Evolutionary conservation across 2,797 vertebrate species (phyloP), one percentile per base, ranked within the genome.

Genomic region (Lophotriccus pileatus): DNA sequence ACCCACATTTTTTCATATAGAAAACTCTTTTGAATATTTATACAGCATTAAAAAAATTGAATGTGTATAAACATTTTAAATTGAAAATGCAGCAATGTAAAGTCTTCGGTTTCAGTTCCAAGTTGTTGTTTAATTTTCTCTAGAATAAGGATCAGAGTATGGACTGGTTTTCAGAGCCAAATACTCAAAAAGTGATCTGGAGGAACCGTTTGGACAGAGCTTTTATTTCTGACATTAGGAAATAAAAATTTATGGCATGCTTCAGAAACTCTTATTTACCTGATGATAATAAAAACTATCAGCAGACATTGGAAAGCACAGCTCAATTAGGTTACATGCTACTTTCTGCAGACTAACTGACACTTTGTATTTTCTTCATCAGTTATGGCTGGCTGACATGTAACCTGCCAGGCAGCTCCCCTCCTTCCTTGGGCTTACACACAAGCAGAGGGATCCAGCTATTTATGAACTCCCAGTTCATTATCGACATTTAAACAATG

Each of bases 221-320:
- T 79, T 93, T 96, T 95, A 95, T 94, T 96, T 87, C 78, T 90
- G 50, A 84, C 44, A 69, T 69, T n/a, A 84, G 27, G 50, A 92
- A 92, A 79, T 69, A 63, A 82, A 94, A 50, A 80, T 67, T 91
- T 70, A 66, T 16, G 47, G 78, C 90, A 89, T 79, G 81, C 67
- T 89, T 87, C 70, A 90, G 46, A 84, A 94, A 90, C 82, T 58
- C 77, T 89, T 73, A 37, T 67, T 92, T 70, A 86, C 59, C 87
- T 89, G 89, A 37, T 32, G 52, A n/a, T 37, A 81, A 83, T 80
- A 77, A 13, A 55, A 75, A 60, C 53, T 36, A 69, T 52, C 41
- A 60, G 47, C 44, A 87, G 62, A 63, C 56, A 70, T 2, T 28
- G 44, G 25, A 89, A 87, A 70, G 44, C 58, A 63, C 36, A 84